Conservation (phyloP, 1,140 invertebrate species). For the Mactra quadrangularis region DNA sequence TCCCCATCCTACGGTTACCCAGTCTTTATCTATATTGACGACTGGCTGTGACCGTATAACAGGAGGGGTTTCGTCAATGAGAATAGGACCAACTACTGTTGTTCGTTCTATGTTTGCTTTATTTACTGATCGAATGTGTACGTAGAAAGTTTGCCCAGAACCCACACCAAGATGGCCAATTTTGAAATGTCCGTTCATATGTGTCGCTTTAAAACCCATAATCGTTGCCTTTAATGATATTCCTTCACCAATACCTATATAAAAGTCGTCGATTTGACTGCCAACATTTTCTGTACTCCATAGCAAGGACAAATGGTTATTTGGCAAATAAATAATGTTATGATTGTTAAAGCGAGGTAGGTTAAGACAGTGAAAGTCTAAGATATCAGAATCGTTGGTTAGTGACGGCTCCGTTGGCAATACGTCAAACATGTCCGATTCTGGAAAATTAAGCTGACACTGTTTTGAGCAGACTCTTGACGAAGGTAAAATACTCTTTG, state of each 20-base stretch:
- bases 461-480: not conserved
- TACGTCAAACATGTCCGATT: not conserved
- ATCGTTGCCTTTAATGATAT: slow-evolving; percentile 16
- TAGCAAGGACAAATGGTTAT: slow-evolving; percentile 39
- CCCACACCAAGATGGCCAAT: slow-evolving; percentile 59
- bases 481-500: not conserved
- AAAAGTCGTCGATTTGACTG: slow-evolving; percentile 59
- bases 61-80: slow-evolving; percentile 71
- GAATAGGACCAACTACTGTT: slow-evolving; percentile 62
- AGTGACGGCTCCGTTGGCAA: not conserved
- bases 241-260: slow-evolving; percentile 51
- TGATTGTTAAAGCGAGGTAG: slow-evolving; percentile 4
- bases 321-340: slow-evolving; percentile 59
- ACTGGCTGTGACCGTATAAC: slow-evolving; percentile 16
- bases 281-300: slow-evolving; percentile 52
- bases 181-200: slow-evolving; percentile 42
- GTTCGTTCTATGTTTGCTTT: slow-evolving; percentile 62
- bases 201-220: slow-evolving; percentile 42
- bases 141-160: slow-evolving; percentile 58
- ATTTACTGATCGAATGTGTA: slow-evolving; percentile 62
- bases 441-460: not conserved
- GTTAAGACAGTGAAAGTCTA: slow-evolving; percentile 25
- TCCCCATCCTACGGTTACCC: slow-evolving; percentile 57
- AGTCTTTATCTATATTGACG: slow-evolving; percentile 16
- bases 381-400: slow-evolving; percentile 42